Conservation (phyloP, 2,888 invertebrate genomes). For the Thymelicus acteon region DNA sequence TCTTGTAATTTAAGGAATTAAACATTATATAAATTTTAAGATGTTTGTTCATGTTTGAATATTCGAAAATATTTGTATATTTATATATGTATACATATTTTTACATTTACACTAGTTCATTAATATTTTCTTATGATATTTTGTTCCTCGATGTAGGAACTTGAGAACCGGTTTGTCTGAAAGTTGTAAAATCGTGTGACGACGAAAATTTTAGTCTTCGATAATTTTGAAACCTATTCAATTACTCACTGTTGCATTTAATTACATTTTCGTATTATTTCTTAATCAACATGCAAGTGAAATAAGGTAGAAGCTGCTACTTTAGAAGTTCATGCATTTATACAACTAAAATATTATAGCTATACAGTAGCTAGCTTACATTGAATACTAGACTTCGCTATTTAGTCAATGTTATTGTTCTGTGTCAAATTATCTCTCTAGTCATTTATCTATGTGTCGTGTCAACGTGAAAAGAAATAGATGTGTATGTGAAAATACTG, state of each 20-base stretch:
- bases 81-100: background rate
- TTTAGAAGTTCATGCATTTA: slow-evolving; percentile 10
- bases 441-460: slow-evolving; percentile 30
- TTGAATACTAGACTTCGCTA: no score
- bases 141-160: background rate
- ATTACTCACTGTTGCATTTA: background rate
- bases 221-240: background rate
- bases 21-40: no score
- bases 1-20: no score
- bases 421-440: slow-evolving; percentile 20
- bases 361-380: no score
- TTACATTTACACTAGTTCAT: slow-evolving; percentile 2
- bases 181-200: background rate
- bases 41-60: background rate
- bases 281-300: background rate
- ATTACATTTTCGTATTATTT: background rate
- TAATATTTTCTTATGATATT: background rate
- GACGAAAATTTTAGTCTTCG: background rate
- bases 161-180: background rate
- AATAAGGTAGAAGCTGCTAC: background rate
- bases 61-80: background rate
- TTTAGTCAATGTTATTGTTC: slow-evolving; percentile 1
- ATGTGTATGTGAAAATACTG: slow-evolving; percentile 6
- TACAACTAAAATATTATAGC: background rate
- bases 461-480: slow-evolving; percentile 25